A percentile compares a stretch with the other conserved stretches of the same genome.
These are phyloP conservation scores for Tetheella fluctuosa DNA, from an alignment of 2,888 invertebrate genomes.

Conservation along the genomic window DNA sequence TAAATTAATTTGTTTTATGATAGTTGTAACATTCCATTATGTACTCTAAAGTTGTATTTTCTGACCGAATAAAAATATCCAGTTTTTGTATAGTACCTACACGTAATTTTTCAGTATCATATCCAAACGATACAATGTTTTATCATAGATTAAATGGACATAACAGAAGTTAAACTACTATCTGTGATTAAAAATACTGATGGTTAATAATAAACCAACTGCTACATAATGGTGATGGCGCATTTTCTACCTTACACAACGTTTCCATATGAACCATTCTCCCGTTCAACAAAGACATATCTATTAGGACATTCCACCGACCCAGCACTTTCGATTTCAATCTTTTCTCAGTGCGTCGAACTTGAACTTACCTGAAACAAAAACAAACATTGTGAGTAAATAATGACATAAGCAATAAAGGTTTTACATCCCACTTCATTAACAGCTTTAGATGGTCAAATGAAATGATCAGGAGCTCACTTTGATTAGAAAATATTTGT, in stretches of 20 bases:
- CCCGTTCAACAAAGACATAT: not conserved
- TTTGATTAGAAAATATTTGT: conserved; percentile 53
- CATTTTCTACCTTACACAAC: not conserved
- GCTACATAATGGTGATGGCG: too few species aligned
- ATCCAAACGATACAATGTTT: too few species aligned
- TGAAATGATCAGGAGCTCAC: conserved; percentile 53
- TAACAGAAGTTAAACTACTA: too few species aligned
- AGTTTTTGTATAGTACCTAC: too few species aligned
- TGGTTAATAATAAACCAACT: too few species aligned
- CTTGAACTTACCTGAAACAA: not conserved
- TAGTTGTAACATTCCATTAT: too few species aligned
- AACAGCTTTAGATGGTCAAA: conserved; percentile 37
- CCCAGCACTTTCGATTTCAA: not conserved
- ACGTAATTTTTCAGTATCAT: too few species aligned
- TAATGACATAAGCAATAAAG: not conserved
- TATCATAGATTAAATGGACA: too few species aligned
- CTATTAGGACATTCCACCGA: not conserved
- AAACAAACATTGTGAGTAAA: not conserved
- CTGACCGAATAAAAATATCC: too few species aligned
- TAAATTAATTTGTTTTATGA: too few species aligned
- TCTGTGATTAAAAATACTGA: too few species aligned
- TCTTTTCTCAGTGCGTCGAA: not conserved
- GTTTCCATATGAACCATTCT: not conserved
- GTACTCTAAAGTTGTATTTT: too few species aligned
- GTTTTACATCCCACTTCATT: conserved; percentile 8